These are phyloP conservation scores for Sicus ferrugineus DNA, from an alignment of 2,888 invertebrate genomes.

Conservation along the genomic window DNA sequence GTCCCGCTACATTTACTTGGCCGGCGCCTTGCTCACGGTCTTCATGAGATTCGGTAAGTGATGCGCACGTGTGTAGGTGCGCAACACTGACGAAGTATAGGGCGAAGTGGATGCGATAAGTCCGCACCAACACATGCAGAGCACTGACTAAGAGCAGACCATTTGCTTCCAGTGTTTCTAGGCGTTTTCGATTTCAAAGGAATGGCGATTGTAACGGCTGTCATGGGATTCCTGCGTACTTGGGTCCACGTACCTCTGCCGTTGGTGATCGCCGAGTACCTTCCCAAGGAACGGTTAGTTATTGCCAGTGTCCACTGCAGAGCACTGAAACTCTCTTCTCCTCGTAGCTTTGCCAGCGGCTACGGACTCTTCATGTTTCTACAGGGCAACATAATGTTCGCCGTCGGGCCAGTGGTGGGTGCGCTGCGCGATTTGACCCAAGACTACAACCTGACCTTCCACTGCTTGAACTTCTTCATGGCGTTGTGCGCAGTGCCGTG, in stretches of 20 bases:
- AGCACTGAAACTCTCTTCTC: not conserved
- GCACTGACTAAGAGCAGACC: no score
- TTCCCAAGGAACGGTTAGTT: slow-evolving; percentile 68
- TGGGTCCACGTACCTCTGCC: slow-evolving; percentile 76
- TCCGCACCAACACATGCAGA: not conserved
- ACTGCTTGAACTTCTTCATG: slow-evolving; percentile 73
- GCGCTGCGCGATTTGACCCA: slow-evolving; percentile 70
- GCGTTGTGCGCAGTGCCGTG: slow-evolving; percentile 74
- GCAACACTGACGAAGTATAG: no score
- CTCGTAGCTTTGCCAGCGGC: slow-evolving; percentile 72
- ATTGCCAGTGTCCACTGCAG: not conserved
- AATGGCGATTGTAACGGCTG: slow-evolving; percentile 69
- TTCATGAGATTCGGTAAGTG: slow-evolving; percentile 74
- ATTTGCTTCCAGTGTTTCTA: slow-evolving; percentile 65
- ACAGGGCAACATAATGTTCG: slow-evolving; percentile 72
- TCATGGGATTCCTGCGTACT: slow-evolving; percentile 75
- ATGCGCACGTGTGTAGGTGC: no score
- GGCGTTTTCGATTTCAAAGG: slow-evolving; percentile 66
- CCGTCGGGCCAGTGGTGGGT: slow-evolving; percentile 77
- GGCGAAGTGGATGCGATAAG: no score
- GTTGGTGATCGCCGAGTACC: slow-evolving; percentile 74
- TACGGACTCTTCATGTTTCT: slow-evolving; percentile 77
- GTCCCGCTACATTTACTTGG: slow-evolving; percentile 72
- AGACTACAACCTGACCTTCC: slow-evolving; percentile 73
- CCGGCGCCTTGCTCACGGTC: slow-evolving; percentile 72